A percentile compares a stretch with the other conserved stretches of the same genome.
These are phyloP conservation scores for Caiman crocodilus DNA, from an alignment of 2,797 vertebrate genomes.

Conservation along the genomic window DNA sequence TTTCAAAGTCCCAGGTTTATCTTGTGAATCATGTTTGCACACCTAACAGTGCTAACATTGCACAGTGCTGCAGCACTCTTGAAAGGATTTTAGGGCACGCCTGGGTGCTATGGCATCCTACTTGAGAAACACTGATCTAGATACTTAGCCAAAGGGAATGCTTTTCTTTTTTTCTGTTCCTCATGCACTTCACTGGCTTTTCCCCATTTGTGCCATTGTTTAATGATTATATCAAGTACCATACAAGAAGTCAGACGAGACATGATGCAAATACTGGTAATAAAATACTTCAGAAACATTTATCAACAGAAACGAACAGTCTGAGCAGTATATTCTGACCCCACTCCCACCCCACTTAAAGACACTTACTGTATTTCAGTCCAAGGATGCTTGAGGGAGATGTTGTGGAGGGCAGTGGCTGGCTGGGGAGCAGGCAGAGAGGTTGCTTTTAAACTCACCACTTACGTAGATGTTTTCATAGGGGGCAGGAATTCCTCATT, in stretches of 20 bases:
- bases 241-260: neutral
- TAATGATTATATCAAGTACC: neutral
- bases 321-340: rapidly evolving
- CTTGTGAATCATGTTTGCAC: too few species aligned
- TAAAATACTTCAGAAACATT: neutral
- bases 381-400: slow-evolving; percentile 92
- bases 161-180: neutral
- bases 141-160: neutral
- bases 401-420: slow-evolving; percentile 83
- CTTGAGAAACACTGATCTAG: too few species aligned
- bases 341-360: neutral
- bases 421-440: slow-evolving; percentile 76
- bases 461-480: slow-evolving; percentile 87
- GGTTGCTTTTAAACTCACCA: slow-evolving; percentile 89
- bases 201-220: neutral
- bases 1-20: too few species aligned
- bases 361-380: slow-evolving; percentile 91
- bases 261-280: neutral
- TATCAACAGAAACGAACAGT: neutral
- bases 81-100: too few species aligned
- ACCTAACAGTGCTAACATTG: too few species aligned
- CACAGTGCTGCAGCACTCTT: too few species aligned
- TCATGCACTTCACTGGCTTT: neutral
- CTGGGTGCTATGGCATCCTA: too few species aligned
- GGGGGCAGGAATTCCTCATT: slow-evolving; percentile 86